phyloP scores from a whole-genome alignment of 2,113 vertebrate genomes.

The Pedionomus torquatus region DNA sequence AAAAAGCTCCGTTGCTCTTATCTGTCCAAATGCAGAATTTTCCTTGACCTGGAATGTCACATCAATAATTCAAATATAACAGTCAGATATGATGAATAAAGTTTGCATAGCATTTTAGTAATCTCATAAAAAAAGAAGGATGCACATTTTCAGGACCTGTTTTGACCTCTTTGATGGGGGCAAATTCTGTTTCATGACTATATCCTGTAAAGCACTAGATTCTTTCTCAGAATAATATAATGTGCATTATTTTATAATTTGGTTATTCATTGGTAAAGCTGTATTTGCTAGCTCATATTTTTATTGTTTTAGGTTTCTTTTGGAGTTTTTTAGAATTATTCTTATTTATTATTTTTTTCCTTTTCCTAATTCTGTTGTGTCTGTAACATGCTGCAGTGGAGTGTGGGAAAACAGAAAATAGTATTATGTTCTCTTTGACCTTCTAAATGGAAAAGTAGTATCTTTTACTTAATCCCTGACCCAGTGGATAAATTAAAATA shows the following conservation, averaged over 20 bases:
- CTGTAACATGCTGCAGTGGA: not conserved
- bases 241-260: not conserved
- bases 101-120: not conserved
- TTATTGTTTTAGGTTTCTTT: no score
- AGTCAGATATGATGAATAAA: not conserved
- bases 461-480: not conserved
- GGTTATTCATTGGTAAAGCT: not conserved
- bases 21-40: not conserved
- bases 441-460: not conserved
- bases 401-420: not conserved
- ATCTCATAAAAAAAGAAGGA: not conserved
- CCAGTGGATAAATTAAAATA: not conserved
- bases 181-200: not conserved
- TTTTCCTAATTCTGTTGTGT: not conserved
- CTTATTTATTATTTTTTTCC: not conserved
- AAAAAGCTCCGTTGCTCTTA: not conserved
- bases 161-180: not conserved
- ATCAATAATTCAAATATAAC: not conserved
- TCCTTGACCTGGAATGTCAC: not conserved
- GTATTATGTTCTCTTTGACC: not conserved
- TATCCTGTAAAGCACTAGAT: not conserved
- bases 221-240: not conserved
- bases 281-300: not conserved
- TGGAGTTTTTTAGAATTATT: rapidly evolving
- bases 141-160: not conserved